Evolutionary conservation across 2,113 vertebrate genomes (phyloP).

Genomic region (Myotis lucifugus): DNA sequence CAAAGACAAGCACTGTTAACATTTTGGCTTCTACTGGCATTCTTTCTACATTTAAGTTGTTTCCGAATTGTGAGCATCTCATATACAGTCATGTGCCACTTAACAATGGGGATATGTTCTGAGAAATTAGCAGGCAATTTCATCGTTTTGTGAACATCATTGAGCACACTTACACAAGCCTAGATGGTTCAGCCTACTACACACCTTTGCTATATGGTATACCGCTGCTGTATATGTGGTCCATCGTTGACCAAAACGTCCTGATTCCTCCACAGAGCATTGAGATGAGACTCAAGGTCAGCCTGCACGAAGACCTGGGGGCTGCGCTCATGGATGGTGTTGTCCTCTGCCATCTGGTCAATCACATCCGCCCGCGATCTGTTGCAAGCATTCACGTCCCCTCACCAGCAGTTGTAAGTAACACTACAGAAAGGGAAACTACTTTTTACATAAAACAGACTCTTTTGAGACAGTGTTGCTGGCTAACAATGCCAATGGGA

Average conservation of each 20-base stretch:
- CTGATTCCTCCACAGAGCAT: slow-evolving; percentile 87
- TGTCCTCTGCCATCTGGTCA: slow-evolving; percentile 95
- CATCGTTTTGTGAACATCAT: background rate
- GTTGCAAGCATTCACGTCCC: slow-evolving; percentile 96
- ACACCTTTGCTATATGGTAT: background rate
- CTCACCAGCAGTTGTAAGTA: slow-evolving; percentile 94
- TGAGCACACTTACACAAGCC: background rate
- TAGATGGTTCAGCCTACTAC: background rate
- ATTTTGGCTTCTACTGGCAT: background rate
- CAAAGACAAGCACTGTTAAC: background rate
- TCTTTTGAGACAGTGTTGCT: background rate
- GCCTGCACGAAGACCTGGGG: slow-evolving; percentile 92
- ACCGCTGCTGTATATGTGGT: background rate
- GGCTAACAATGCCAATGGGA: background rate
- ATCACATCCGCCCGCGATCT: slow-evolving; percentile 93
- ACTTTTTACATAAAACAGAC: background rate
- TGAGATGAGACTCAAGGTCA: slow-evolving; percentile 94
- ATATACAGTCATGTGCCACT: background rate
- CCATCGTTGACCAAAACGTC: background rate
- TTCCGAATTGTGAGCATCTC: background rate
- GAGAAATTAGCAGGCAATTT: background rate
- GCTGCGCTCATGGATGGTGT: slow-evolving; percentile 95
- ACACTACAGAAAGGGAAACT: background rate
- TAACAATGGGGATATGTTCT: background rate
- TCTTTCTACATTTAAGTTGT: background rate